Base-by-base conservation (phyloP, 2,888 invertebrate species). In the Argyresthia albistria region DNA sequence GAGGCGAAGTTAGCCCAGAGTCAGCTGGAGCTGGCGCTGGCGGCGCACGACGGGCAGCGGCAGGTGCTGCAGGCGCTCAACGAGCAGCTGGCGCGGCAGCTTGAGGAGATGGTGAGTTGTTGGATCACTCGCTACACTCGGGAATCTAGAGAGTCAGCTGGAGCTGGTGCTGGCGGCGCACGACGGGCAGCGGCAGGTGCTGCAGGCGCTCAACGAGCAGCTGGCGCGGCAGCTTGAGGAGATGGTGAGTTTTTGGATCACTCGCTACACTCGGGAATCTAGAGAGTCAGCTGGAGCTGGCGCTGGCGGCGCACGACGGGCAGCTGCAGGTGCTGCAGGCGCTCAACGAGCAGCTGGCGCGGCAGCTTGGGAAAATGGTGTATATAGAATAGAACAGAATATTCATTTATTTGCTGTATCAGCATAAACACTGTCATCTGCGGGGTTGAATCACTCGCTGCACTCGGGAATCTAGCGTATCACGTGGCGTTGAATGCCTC, bases 151-250 rank as follows among this genome's bases (percentile, higher is more conserved):
- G 70, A 92, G 93, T 57, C 95, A 95, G 78, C 78, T 95, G 63
- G 95, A 95, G 64, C 89, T 94, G 47, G 93, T 94, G 1, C 79
- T 94, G 53, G 91, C 93, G 57, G 92, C 95, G 35, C 94, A 95
- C 69, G 95, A 95, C 73, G 93, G 93, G 15, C 95, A 95, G 79
- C 89, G 93, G 61, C 92, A 94, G 69, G 93, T 95, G 59, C 87
- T 95, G 61, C 91, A 94, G 65, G 94, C 95, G 42, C 84, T 95
- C 62, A 96, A 94, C 80, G 92, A 93, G 64, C 95, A 96, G 83
- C 90, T 96, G 66, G 95, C 95, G 52, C 83, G 92, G 55, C 92
- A 93, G 67, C 91, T 95, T 56, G 93, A 94, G 67, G 94, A 95
- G 73, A 87, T 95, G 79, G 93, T 88, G 53, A 76, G 53, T n/a